Base-by-base conservation (phyloP, 2,888 invertebrate species). In the Anodontia alba region DNA sequence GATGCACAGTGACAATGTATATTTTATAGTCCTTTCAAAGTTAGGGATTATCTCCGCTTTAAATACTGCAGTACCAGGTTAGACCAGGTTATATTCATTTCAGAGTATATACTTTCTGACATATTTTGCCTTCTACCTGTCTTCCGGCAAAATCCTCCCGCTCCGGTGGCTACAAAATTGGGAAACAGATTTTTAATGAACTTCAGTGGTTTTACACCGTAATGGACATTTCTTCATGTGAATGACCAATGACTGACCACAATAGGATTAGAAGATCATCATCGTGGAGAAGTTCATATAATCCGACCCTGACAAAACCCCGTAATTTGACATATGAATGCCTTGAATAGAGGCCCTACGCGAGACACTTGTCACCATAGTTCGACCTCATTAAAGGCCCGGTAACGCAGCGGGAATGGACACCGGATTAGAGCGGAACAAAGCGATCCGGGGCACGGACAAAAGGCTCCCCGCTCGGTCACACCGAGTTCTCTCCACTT, bases 311-410 rank as follows among this genome's bases (percentile, higher is more conserved):
- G 42, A 85, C 85, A 85, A 85, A 85, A 80, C 82, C 80, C 82
- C 85, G 73, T 85, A 85, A 85, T 85, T 85, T 85, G 85, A 85
- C 85, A 85, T 82, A 80, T 85, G 85, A 85, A 85, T 85, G 74
- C 84, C 57, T 77, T 84, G 79, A 84, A 84, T 84, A 78, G 76
- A 81, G 72, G 78, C 77, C 76, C 81, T 78, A 73, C 72, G 67
- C 62, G 51, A 80, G 75, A 78, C 76, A 85, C 85, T 85, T 85
- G 85, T 85, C 82, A 80, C 76, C 76, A 78, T 78, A 54, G 57
- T 74, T 51, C 80, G 80, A 85, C 85, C 85, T 85, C 85, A 85
- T 85, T 85, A 85, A 80, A 85, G 20, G 78, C 78, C 71, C 80
- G 76, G 80, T 76, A 72, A 42, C 85, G 10, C 85, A 80, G 82